These are phyloP conservation scores for Synergus umbraculus DNA, from an alignment of 2,888 invertebrate genomes.

Conservation along the genomic window DNA sequence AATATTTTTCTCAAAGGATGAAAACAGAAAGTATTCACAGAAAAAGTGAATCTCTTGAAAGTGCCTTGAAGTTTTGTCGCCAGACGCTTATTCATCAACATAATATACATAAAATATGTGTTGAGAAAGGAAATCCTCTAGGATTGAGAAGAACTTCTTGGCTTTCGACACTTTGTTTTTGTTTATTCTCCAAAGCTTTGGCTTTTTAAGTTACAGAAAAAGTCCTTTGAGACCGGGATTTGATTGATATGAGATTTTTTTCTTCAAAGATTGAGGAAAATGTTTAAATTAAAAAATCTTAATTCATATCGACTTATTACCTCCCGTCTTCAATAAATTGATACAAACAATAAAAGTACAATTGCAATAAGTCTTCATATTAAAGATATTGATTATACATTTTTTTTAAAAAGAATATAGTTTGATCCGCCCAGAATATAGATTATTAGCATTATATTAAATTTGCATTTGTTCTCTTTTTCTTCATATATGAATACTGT, in stretches of 20 bases:
- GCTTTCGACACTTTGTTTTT: neutral
- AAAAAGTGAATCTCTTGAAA: slow-evolving; percentile 7
- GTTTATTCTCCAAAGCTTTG: neutral
- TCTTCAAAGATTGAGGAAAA: too few species aligned
- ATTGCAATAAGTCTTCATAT: neutral
- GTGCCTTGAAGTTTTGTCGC: neutral
- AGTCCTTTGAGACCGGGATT: too few species aligned
- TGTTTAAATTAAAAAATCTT: too few species aligned
- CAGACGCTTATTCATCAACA: slow-evolving; percentile 18
- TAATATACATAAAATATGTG: slow-evolving; percentile 33
- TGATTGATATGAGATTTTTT: too few species aligned
- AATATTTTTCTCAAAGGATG: neutral
- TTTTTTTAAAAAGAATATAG: neutral
- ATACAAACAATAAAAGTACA: too few species aligned
- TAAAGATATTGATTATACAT: neutral
- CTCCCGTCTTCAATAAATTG: too few species aligned
- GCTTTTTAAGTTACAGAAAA: too few species aligned
- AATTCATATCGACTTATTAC: too few species aligned
- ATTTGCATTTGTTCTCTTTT: neutral
- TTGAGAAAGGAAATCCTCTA: neutral
- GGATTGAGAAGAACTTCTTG: neutral
- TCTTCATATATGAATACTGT: neutral
- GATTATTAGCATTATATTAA: slow-evolving; percentile 6
- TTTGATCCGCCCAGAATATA: neutral
- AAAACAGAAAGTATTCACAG: neutral